Base-by-base conservation (phyloP, 2,113 vertebrate genomes). In the Prinia subflava region DNA sequence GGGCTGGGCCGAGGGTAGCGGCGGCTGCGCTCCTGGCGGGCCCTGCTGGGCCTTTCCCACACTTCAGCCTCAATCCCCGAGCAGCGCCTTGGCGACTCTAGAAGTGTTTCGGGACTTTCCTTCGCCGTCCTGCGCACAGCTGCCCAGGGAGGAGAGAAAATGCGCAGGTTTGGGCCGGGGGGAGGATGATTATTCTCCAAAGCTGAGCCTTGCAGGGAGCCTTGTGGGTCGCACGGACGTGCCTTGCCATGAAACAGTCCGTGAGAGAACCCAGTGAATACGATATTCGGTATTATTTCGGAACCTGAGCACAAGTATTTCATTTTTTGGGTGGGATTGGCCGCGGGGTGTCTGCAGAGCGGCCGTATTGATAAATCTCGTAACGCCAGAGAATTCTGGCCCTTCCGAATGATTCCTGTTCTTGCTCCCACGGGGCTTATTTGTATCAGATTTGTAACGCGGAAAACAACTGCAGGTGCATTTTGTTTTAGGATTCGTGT, bases 211-310 rank as follows among this genome's bases (percentile, higher is more conserved):
- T 22, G 41, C 5, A 0, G 7, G 9, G 27, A 62, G 52, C 57
- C 21, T 2, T 1, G 39, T 16, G 57, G 1, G 13, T 62, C 6
- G 14, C 46, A 11, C 3, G 56, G 15, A 2, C 18, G 0, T 24
- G 35, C 11, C 17, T 14, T 21, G 31, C 31, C 7, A 0, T 9
- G 27, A 7, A 25, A 2, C 14, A 0, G 7, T 8, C 37, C 0
- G 4, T 18, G 30, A 11, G n/a, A 2, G 19, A 46, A 1, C 13
- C 4, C 4, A 12, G 28, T 30, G 44, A 25, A 5, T 8, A 1
- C 4, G 5, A 15, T 77, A 23, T n/a, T 50, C 30, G 6, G 10
- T 44, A 4, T 25, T 3, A 0, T 53, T 57, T 84, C 22, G n/a
- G 15, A 8, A 6, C 9, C 11, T 21, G 75, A 31, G n/a, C 25